Evolutionary conservation across 1,140 invertebrate genomes (phyloP).

Genomic region (Oscheius sp.): DNA sequence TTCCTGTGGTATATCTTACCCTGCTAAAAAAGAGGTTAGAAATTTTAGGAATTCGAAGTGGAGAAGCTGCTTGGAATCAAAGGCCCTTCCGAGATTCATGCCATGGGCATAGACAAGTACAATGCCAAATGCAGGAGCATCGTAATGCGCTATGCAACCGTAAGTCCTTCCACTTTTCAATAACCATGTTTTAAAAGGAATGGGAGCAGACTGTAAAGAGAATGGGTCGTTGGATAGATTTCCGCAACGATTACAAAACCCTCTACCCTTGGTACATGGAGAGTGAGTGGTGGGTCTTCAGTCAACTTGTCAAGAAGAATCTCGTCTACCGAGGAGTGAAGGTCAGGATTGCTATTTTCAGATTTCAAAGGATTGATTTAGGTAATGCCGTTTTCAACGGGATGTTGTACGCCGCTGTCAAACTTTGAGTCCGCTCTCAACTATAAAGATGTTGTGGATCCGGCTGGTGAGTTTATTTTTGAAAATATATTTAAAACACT

Average conservation of each 20-base stretch:
- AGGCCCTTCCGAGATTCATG: constrained; percentile 90
- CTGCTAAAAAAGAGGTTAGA: constrained; percentile 86
- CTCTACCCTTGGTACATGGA: constrained; percentile 99
- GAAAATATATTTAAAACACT: no score
- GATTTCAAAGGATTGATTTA: not conserved
- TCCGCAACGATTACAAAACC: constrained; percentile 98
- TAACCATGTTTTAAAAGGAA: constrained; percentile 68
- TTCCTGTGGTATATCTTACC: no score
- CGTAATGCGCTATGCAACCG: constrained; percentile 87
- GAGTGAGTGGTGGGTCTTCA: constrained; percentile 98
- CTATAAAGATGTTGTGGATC: constrained; percentile 97
- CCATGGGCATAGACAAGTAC: constrained; percentile 93
- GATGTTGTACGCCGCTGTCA: constrained; percentile 91
- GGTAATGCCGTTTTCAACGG: constrained; percentile 98
- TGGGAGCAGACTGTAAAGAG: constrained; percentile 85
- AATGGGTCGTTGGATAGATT: constrained; percentile 98
- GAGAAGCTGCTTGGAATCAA: constrained; percentile 89
- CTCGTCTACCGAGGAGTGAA: constrained; percentile 91
- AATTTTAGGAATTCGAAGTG: constrained; percentile 71
- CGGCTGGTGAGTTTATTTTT: constrained; percentile 68
- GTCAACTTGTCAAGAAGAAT: constrained; percentile 88
- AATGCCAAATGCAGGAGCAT: constrained; percentile 94
- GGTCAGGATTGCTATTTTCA: constrained; percentile 22
- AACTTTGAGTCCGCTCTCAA: constrained; percentile 99
- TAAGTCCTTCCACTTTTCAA: constrained; percentile 67